Percentiles rank a stretch among this genome's conserved stretches.
Evolutionary conservation across 2,797 vertebrate species (phyloP).

Genomic region (Hypotaenidia okinawae): DNA sequence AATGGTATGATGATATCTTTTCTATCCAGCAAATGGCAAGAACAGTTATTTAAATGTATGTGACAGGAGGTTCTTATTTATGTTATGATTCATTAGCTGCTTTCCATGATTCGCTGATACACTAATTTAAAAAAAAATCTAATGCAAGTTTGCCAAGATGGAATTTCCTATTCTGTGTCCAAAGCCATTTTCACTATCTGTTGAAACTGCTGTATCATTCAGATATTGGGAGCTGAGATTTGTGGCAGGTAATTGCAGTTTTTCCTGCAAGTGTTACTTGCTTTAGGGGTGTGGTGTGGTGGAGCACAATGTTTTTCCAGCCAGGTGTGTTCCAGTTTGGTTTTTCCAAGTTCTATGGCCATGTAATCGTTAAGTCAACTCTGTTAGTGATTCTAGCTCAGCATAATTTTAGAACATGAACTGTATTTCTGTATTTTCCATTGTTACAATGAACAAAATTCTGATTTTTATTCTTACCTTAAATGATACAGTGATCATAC

Average conservation of each 20-base stretch:
- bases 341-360: background rate
- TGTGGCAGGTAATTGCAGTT: background rate
- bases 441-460: background rate
- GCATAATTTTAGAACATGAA: background rate
- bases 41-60: background rate
- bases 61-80: background rate
- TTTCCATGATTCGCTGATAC: background rate
- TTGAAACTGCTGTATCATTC: background rate
- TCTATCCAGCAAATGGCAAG: background rate
- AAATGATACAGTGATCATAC: background rate
- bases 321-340: accelerated
- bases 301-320: background rate
- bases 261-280: background rate
- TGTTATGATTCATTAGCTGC: background rate
- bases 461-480: background rate
- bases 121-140: background rate
- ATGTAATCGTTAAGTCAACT: background rate
- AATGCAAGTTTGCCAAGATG: background rate
- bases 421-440: background rate
- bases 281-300: background rate
- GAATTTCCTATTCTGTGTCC: background rate
- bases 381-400: background rate
- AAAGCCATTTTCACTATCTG: background rate
- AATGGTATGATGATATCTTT: background rate
- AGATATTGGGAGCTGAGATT: background rate